Evolutionary conservation across 2,797 vertebrate species (phyloP).

Genomic region (Buceros bicornis): DNA sequence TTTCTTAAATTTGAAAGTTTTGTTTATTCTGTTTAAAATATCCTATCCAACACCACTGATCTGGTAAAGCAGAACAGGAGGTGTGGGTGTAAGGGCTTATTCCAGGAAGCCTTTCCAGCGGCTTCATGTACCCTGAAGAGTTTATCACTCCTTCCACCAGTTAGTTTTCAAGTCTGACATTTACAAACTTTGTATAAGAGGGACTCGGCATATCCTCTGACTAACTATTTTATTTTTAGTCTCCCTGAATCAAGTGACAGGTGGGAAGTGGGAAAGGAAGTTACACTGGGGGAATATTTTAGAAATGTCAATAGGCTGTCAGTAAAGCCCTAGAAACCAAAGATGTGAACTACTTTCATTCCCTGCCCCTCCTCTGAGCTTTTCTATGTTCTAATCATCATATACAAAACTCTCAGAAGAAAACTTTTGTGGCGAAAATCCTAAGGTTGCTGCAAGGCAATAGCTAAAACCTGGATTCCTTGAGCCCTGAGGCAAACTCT

Average conservation of each 20-base stretch:
- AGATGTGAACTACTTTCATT: not conserved
- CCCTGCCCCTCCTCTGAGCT: not conserved
- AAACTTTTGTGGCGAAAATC: not conserved
- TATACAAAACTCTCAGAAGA: not conserved
- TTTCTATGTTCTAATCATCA: not conserved
- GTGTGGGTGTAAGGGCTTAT: not conserved
- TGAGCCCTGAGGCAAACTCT: not conserved
- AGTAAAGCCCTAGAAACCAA: constrained; percentile 18
- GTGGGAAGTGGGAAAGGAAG: constrained; percentile 15
- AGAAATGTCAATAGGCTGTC: not conserved
- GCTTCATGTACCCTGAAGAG: not conserved
- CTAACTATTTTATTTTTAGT: constrained; percentile 36
- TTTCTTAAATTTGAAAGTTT: not conserved
- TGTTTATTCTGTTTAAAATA: not conserved
- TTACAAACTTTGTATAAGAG: not conserved
- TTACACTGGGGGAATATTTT: not conserved
- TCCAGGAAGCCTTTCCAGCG: not conserved
- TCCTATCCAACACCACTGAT: not conserved
- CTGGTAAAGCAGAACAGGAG: not conserved
- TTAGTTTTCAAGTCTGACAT: not conserved
- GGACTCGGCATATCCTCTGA: not conserved
- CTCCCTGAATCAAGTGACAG: not conserved
- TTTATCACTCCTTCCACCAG: not conserved
- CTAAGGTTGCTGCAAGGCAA: not conserved
- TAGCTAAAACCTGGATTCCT: not conserved